These are phyloP conservation scores for Phlogophora meticulosa DNA, from an alignment of 2,888 invertebrate species.

Conservation along the genomic window DNA sequence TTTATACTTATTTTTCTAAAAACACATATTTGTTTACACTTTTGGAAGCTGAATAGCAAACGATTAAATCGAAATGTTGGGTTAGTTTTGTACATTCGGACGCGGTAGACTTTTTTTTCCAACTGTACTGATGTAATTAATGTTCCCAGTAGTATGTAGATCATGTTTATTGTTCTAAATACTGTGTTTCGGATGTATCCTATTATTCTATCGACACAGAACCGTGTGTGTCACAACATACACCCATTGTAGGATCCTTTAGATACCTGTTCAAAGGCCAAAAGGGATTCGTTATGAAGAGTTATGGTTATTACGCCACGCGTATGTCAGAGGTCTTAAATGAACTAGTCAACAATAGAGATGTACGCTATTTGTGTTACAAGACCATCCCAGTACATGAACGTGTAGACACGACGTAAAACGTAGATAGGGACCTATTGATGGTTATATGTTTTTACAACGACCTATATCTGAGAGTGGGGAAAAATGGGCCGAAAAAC, in stretches of 20 bases:
- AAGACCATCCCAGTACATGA: constrained; percentile 27
- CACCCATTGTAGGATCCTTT: constrained; percentile 1
- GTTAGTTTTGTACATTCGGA: too few species aligned
- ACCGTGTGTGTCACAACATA: constrained; percentile 8
- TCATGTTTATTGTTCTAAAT: constrained; percentile 46
- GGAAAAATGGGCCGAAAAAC: too few species aligned
- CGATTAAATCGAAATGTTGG: too few species aligned
- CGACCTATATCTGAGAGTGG: not conserved
- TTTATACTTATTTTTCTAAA: too few species aligned
- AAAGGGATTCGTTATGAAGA: constrained; percentile 31
- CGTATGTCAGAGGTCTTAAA: constrained; percentile 29
- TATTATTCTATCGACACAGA: constrained; percentile 32
- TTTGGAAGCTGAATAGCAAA: too few species aligned
- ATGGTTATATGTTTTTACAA: not conserved
- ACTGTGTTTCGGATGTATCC: constrained; percentile 21
- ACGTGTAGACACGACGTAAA: not conserved
- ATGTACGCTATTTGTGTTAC: constrained; percentile 9
- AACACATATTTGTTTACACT: too few species aligned
- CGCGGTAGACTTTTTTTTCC: too few species aligned
- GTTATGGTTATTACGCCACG: constrained; percentile 30
- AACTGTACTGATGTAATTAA: constrained; percentile 23
- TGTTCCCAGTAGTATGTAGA: constrained; percentile 41
- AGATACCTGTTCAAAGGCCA: constrained; percentile 20
- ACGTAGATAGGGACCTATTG: not conserved
- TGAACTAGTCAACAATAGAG: constrained; percentile 43